A percentile compares a stretch with the other conserved stretches of the same genome.
Conservation (phyloP, 2,797 vertebrate species). For the Mormyrus hasselquistii region DNA sequence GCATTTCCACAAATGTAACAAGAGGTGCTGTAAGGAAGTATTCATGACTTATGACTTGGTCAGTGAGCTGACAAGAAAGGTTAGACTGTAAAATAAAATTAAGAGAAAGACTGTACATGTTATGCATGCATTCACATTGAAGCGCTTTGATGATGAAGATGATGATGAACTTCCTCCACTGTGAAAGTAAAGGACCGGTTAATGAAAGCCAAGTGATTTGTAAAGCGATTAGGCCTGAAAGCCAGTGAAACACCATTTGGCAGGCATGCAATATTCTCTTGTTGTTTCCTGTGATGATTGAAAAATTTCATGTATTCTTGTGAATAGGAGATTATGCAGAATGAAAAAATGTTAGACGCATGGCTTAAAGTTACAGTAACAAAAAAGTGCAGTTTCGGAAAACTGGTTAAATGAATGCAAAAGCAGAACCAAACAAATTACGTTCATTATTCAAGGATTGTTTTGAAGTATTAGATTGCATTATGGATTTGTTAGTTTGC, state of each 20-base stretch:
- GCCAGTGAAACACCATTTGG: slow-evolving; percentile 28
- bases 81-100: slow-evolving; percentile 19
- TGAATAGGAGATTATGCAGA: slow-evolving; percentile 35
- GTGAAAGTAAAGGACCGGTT: slow-evolving; percentile 44
- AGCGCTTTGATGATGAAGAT: slow-evolving; percentile 29
- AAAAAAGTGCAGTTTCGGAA: slow-evolving; percentile 43
- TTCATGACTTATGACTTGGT: background rate
- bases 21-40: slow-evolving; percentile 53
- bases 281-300: slow-evolving; percentile 31
- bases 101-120: slow-evolving; percentile 30
- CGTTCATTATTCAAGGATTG: slow-evolving; percentile 34
- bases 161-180: slow-evolving; percentile 41
- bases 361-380: slow-evolving; percentile 40
- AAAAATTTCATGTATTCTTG: slow-evolving; percentile 32
- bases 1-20: slow-evolving; percentile 58
- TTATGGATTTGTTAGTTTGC: slow-evolving; percentile 46
- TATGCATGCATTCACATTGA: slow-evolving; percentile 53
- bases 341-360: slow-evolving; percentile 30
- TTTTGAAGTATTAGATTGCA: slow-evolving; percentile 33
- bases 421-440: slow-evolving; percentile 40
- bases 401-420: slow-evolving; percentile 29
- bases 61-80: slow-evolving; percentile 17
- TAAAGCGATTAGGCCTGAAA: slow-evolving; percentile 33
- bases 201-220: slow-evolving; percentile 45
- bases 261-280: slow-evolving; percentile 40